phyloP scores from a whole-genome alignment of 2,888 invertebrate species.

The Pycnomerus fuliginosus region DNA sequence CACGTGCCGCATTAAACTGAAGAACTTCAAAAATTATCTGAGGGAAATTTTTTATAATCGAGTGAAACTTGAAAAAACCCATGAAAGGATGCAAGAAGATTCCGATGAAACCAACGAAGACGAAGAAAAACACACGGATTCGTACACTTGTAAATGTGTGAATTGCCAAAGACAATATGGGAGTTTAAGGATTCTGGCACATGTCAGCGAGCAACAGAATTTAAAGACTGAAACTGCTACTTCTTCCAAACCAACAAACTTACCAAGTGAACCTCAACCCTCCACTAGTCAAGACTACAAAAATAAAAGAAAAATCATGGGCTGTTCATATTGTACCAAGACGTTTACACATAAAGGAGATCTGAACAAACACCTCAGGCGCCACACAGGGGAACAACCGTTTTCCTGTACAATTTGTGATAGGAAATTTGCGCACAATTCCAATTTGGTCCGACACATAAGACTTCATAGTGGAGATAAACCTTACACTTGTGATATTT shows the following conservation, averaged over 20 bases:
- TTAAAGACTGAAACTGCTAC: constrained; percentile 18
- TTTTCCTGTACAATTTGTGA: constrained; percentile 43
- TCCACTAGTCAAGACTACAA: constrained; percentile 32
- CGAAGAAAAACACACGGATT: constrained; percentile 20
- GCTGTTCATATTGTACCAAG: constrained; percentile 45
- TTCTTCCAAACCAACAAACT: too few relatives aligned
- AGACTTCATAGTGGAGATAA: constrained; percentile 74
- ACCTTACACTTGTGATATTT: constrained; percentile 58
- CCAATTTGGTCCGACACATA: constrained; percentile 74
- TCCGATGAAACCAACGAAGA: constrained; percentile 11
- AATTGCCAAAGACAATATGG: constrained; percentile 34
- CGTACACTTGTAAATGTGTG: constrained; percentile 31
- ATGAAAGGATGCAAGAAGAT: constrained; percentile 18
- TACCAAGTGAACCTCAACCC: constrained; percentile 26
- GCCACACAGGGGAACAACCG: constrained; percentile 49
- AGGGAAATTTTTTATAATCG: constrained; percentile 13
- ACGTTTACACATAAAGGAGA: constrained; percentile 48
- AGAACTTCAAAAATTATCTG: constrained; percentile 18
- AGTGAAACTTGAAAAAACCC: constrained; percentile 9
- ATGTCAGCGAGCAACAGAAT: constrained; percentile 35
- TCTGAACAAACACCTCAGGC: constrained; percentile 48
- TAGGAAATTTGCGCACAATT: constrained; percentile 53
- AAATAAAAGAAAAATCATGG: constrained; percentile 36
- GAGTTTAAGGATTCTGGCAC: constrained; percentile 33
- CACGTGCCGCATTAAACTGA: constrained; percentile 22